phyloP scores from a whole-genome alignment of 2,113 vertebrate genomes.

The Urocitellus parryii region DNA sequence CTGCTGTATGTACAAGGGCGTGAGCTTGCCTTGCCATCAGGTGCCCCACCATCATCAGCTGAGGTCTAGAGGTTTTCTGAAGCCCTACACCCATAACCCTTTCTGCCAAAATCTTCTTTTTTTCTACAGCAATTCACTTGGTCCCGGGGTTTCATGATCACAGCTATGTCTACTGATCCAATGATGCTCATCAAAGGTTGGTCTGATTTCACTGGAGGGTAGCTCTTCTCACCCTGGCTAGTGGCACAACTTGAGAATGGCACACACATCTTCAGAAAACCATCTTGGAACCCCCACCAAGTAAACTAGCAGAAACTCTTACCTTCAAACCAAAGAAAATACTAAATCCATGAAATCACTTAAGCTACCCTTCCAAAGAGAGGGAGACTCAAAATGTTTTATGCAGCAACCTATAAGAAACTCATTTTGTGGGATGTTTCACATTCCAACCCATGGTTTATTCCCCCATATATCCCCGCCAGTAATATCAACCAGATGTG shows the following conservation, averaged over 20 bases:
- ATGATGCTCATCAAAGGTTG: background rate
- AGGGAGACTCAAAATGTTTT: constrained; percentile 82
- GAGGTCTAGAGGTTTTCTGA: background rate
- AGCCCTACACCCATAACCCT: background rate
- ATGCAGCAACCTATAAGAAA: constrained; percentile 83
- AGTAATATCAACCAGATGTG: constrained; percentile 89
- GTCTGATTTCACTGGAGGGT: background rate
- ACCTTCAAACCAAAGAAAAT: constrained; percentile 83
- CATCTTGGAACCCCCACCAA: constrained; percentile 57
- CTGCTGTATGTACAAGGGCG: background rate
- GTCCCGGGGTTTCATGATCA: background rate
- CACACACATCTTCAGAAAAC: background rate
- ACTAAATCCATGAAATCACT: constrained; percentile 80
- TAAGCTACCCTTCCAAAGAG: constrained; percentile 80
- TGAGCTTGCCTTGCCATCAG: background rate
- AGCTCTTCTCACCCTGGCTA: background rate
- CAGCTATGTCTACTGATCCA: background rate
- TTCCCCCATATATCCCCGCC: constrained; percentile 82
- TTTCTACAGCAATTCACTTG: background rate
- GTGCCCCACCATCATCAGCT: background rate
- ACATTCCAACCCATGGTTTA: constrained; percentile 87
- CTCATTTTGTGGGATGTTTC: constrained; percentile 86
- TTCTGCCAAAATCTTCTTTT: background rate
- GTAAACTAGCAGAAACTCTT: constrained; percentile 67
- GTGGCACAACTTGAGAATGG: constrained; percentile 9